These are phyloP conservation scores for Xerus inauris DNA, from an alignment of 2,113 vertebrate species.

Conservation along the genomic window DNA sequence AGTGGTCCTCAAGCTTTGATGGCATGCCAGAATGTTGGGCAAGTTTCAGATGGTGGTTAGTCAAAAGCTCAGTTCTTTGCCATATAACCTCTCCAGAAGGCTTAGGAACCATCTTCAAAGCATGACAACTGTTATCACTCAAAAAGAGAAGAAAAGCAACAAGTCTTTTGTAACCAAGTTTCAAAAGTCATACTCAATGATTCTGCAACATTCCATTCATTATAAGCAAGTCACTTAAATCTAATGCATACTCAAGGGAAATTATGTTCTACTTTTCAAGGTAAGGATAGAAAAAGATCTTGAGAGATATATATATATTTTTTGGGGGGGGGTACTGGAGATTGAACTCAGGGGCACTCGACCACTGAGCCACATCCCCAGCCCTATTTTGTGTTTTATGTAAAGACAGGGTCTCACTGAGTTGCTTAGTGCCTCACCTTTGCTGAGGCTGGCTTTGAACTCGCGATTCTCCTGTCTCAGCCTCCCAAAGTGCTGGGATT, in stretches of 20 bases:
- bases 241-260: not conserved
- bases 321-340: too few relatives aligned
- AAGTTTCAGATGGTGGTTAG: not conserved
- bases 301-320: too few relatives aligned
- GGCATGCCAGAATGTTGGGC: not conserved
- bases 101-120: not conserved
- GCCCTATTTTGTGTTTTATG: too few relatives aligned
- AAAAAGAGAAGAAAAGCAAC: not conserved
- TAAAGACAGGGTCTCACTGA: too few relatives aligned
- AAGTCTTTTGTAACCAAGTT: not conserved
- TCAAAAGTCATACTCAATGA: not conserved
- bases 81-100: not conserved
- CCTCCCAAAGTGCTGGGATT: too few relatives aligned
- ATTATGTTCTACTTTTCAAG: not conserved
- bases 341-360: too few relatives aligned
- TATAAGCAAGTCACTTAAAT: not conserved
- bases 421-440: too few relatives aligned
- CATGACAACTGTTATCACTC: not conserved
- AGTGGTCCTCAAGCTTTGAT: too few relatives aligned
- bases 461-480: too few relatives aligned
- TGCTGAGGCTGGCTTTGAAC: too few relatives aligned
- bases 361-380: too few relatives aligned
- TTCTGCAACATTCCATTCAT: not conserved
- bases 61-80: not conserved
- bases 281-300: not conserved